Base-by-base conservation (phyloP, 2,113 vertebrate species). In the Pelobates fuscus region DNA sequence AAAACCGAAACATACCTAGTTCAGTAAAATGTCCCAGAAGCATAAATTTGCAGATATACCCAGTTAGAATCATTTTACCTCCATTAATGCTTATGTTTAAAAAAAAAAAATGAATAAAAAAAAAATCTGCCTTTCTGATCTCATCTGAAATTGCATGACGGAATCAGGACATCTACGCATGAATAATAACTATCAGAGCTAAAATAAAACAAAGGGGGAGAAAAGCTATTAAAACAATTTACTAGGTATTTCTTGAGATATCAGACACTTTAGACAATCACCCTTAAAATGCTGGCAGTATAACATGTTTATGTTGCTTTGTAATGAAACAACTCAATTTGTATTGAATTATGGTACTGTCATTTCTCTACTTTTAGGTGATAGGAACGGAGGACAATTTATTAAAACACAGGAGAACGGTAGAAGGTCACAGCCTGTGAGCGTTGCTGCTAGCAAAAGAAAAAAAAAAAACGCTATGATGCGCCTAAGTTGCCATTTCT, bases 401-500 rank as follows among this genome's bases (percentile, higher is more conserved):
- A 92, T 91, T 87, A 86, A 88, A 84, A 83, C 82, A 88, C 77
- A 83, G 58, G 71, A 92, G 84, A 89, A 87, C 78, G 69, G 80
- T 81, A 84, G 90, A 96, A 95, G 93, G 93, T 96, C 94, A 95
- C 84, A 84, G 86, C 76, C 88, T 82, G 82, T 86, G 80, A 79
- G 89, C 86, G 80, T 78, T 86, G 88, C 86, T 87, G 88, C 89
- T 89, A 84, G 88, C 80, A 88, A 1, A 49, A 49, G 15, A 49
- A 49, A 49, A 17, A 49, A 49, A 49, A 49, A 49, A 49, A 86
- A 86, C 92, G 87, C 88, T 85, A 84, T 75, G 87, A 86, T 88
- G 87, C 81, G 91, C 88, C 90, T 83, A 84, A 91, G 87, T 90
- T 95, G 91, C 94, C 92, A 95, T 96, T 95, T 95, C 92, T 97